Evolutionary conservation across 2,888 invertebrate genomes (phyloP), one percentile per base, ranked within the genome.

Genomic region (Callyntrura sp.): DNA sequence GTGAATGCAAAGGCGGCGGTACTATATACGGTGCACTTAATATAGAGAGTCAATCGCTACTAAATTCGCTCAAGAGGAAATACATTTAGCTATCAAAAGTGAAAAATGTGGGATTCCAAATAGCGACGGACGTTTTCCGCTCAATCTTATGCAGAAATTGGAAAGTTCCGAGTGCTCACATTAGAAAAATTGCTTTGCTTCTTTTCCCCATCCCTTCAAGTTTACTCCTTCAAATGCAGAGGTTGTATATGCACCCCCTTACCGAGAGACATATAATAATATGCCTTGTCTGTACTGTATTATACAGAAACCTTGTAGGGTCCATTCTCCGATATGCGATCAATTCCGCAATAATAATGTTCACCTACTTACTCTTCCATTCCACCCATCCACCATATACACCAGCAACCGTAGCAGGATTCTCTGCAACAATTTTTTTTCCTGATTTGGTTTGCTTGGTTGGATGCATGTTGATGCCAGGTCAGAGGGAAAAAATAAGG

Each of bases 131-230:
- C 91, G 90, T 91, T 92, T 93, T 91, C 91, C 93, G 90, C 90
- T 93, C 93, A 93, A 93, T 92, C 92, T 92, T 92, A 92, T 93
- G 91, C 91, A 93, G 92, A 93, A 92, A 93, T 92, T 92, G 93
- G 91, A 93, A 93, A 92, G 92, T 93, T 93, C 92, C 92, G 91
- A 92, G 91, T 91, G 90, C 90, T 92, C 91, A 86, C 91, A 93
- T 93, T 93, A 93, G 91, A 92, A 91, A 92, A 93, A 93, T 92
- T 93, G 91, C 92, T 79, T 88, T 88, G 35, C 87, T 79, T 88
- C 85, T 88, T 70, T 85, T 65, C 23, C 81, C 78, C 87, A 51
- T 82, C 48, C 76, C 73, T 68, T 17, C 86, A 25, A 20, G 68
- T 68, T 48, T 45, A n/a, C 48, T 45, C 90, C 25, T 76, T 73